Conservation (phyloP, 2,797 vertebrate genomes). For the Lithobates pipiens region DNA sequence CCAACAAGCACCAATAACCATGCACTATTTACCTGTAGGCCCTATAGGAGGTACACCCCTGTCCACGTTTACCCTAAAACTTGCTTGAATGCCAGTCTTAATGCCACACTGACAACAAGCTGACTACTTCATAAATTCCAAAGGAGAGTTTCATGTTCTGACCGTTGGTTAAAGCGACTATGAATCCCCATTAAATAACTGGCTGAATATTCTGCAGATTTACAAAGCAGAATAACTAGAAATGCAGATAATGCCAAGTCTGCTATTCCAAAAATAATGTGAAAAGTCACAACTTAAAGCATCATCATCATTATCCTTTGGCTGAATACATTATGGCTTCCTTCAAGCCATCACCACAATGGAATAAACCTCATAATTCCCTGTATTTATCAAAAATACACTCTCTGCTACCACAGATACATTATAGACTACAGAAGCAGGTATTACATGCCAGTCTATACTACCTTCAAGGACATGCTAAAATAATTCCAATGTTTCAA, state of each 20-base stretch:
- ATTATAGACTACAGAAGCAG: slow-evolving; percentile 25
- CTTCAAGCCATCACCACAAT: not conserved
- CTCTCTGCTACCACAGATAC: slow-evolving; percentile 51
- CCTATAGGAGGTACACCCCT: too few species aligned
- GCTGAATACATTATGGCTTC: not conserved
- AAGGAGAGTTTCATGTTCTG: too few species aligned
- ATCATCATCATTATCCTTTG: not conserved
- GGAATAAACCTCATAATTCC: slow-evolving; percentile 23
- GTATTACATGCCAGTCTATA: not conserved
- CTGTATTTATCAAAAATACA: not conserved
- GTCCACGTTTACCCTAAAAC: too few species aligned
- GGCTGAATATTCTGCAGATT: not conserved
- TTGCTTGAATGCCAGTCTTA: too few species aligned
- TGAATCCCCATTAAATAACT: too few species aligned
- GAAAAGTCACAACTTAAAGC: not conserved
- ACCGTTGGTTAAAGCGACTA: too few species aligned
- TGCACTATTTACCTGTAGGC: not conserved
- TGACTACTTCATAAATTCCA: too few species aligned
- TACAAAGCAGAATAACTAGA: not conserved
- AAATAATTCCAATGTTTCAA: too few species aligned
- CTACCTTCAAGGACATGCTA: too few species aligned
- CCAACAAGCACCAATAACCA: too few species aligned
- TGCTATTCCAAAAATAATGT: not conserved
- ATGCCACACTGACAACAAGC: too few species aligned
- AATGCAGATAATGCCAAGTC: slow-evolving; percentile 6